Conservation (phyloP, 2,797 vertebrate genomes). For the Ibycter americanus region DNA sequence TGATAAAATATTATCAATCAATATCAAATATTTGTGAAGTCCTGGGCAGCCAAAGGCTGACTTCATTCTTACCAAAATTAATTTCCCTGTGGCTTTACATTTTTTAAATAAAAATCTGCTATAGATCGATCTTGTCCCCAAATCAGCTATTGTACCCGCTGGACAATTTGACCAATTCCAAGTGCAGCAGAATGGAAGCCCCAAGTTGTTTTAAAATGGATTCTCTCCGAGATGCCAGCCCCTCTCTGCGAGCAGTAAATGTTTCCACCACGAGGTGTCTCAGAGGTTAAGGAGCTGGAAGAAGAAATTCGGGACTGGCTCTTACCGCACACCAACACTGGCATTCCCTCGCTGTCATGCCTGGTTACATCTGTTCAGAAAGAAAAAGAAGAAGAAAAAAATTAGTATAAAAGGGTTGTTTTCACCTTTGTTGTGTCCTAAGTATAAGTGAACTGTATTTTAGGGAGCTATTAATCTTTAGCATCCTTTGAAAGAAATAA, state of each 20-base stretch:
- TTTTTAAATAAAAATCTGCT: not conserved
- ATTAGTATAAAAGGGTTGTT: not conserved
- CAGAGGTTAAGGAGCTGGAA: conserved; percentile 50
- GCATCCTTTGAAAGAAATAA: not conserved
- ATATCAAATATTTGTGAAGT: not conserved
- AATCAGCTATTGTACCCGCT: not conserved
- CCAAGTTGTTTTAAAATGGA: conserved; percentile 43
- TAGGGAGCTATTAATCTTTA: not conserved
- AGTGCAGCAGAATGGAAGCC: not conserved
- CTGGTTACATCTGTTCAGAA: not conserved
- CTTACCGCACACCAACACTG: not conserved
- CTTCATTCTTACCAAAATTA: not conserved
- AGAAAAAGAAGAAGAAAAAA: not conserved
- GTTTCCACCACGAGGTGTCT: conserved; percentile 77
- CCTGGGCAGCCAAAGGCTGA: not conserved
- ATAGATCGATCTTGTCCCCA: rapidly evolving
- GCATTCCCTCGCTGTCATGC: rapidly evolving
- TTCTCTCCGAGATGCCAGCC: not conserved
- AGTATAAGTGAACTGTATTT: not conserved
- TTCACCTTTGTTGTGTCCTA: not conserved
- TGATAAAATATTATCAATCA: no score
- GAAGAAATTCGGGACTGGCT: not conserved
- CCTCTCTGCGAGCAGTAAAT: conserved; percentile 12
- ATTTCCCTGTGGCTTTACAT: not conserved
- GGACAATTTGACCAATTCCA: not conserved